Evolutionary conservation across 1,140 invertebrate genomes (phyloP), one percentile per base, ranked within the genome.

Genomic region (Rhynchophorus ferrugineus): DNA sequence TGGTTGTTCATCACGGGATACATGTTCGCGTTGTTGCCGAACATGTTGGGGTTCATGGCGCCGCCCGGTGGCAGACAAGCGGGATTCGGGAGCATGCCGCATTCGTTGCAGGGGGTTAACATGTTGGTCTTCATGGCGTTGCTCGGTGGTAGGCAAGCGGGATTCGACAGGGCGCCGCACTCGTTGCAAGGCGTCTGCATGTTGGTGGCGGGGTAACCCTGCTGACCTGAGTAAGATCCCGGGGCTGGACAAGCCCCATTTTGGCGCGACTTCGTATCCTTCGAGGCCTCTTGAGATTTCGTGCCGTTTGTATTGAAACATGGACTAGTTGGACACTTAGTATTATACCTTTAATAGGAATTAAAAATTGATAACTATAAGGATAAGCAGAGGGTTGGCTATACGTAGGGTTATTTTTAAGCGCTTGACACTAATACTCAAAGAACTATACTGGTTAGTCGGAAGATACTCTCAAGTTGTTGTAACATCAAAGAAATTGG

Each of bases 51-150:
- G 19, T 19, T 42, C 2, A 5, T 11, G 18, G 21, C 22, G 9
- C 7, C 22, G 19, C 38, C 41, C 9, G 41, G 43, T 2, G 50
- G 38, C 11, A 56, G n/a, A 36, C 54, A 58, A 6, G 56, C 52
- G 0, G 56, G 49, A 19, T 57, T 44, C 17, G 48, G 29, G 11
- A 53, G 38, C 20, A 17, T 47, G 11, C 58, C 56, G 42, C 61
- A 67, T 55, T 67, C 63, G 21, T 61, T 58, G 47, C 61, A 67
- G 34, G 63, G 63, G 2, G 54, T 48, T 37, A 54, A 3, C 44
- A 47, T 47, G 3, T 20, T 47, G n/a, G 38, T 3, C 34, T 19
- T 42, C 2, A 5, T 11, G 18, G 21, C 22, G 9, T 5, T 18
- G 19, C 38, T 36, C 9, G 41, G 43, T 2, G 50, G 38, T n/a